Evolutionary conservation across 2,113 vertebrate genomes (phyloP).

Genomic region (Coreoperca whiteheadi): DNA sequence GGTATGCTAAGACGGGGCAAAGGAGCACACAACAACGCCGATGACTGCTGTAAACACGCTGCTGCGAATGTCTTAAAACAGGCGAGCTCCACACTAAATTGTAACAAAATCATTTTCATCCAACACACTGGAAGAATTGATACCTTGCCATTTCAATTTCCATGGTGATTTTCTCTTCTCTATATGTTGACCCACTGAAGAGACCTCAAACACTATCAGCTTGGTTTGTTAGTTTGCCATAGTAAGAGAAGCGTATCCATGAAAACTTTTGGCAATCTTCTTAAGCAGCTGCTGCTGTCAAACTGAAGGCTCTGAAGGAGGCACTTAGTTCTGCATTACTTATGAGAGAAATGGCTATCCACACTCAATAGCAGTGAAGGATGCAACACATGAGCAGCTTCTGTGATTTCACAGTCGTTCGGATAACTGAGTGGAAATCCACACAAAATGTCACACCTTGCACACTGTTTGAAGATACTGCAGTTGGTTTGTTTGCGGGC

Average conservation of each 20-base stretch:
- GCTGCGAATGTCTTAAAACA: conserved; percentile 14
- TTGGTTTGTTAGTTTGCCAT: conserved; percentile 11
- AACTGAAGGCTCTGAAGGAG: conserved; percentile 19
- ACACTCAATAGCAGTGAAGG: not conserved
- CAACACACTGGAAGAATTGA: not conserved
- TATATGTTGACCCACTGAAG: conserved; percentile 37
- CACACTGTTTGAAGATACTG: conserved; percentile 16
- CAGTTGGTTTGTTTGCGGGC: conserved; percentile 8
- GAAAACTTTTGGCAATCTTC: conserved; percentile 28
- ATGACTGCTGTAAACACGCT: conserved; percentile 50
- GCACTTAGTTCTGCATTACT: conserved; percentile 40
- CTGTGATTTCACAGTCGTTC: conserved; percentile 58
- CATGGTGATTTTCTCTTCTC: conserved; percentile 1
- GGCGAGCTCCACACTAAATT: not conserved
- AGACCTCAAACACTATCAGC: conserved; percentile 8
- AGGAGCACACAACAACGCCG: conserved; percentile 24
- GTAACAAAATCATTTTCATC: conserved; percentile 13
- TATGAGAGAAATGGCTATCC: conserved; percentile 17
- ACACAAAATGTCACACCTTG: conserved; percentile 31
- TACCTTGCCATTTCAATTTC: conserved; percentile 21
- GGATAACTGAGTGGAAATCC: conserved; percentile 35
- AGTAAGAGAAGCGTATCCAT: conserved; percentile 11
- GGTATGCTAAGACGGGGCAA: conserved; percentile 54
- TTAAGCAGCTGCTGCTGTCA: conserved; percentile 41
- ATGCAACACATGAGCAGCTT: conserved; percentile 19